Conservation (phyloP, 92 coral and sea anemone genomes). For the Porites evermanni region DNA sequence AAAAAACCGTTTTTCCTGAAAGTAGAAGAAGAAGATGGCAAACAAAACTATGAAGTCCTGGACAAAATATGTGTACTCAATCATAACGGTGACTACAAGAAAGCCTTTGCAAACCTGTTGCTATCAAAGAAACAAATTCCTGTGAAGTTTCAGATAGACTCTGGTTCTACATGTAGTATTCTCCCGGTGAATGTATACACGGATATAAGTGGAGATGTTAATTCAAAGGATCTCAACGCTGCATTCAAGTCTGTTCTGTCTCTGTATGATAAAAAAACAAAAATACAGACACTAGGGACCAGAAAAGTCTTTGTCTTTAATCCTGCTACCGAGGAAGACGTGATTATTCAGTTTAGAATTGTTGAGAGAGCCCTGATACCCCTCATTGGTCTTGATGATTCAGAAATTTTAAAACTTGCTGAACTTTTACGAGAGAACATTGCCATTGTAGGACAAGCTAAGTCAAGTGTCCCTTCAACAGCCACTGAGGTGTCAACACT, state of each 20-base stretch:
- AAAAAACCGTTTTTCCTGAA: conserved; percentile 38
- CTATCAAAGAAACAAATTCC: conserved; percentile 16
- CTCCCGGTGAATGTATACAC: background rate
- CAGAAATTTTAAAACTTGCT: conserved; percentile 18
- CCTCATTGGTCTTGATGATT: background rate
- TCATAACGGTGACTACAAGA: background rate
- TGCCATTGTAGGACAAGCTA: conserved; percentile 6
- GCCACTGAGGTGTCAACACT: conserved; percentile 1
- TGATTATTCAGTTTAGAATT: background rate
- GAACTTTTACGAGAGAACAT: conserved; percentile 28
- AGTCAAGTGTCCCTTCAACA: background rate
- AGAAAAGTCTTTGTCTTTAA: conserved; percentile 10
- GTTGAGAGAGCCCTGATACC: background rate
- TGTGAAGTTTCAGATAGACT: conserved; percentile 9
- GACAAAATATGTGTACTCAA: conserved; percentile 5
- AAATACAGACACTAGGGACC: background rate
- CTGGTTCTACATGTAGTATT: conserved; percentile 35
- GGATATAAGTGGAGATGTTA: conserved; percentile 31
- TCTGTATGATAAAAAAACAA: conserved; percentile 22
- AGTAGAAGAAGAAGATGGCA: conserved; percentile 33
- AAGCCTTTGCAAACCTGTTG: conserved; percentile 43
- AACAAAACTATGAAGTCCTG: conserved; percentile 35
- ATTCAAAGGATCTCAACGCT: conserved; percentile 2
- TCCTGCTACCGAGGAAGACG: conserved; percentile 34
- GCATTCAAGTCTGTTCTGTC: background rate